Base-by-base conservation (phyloP, 2,888 invertebrate species). In the Stictocephala bisonia region DNA sequence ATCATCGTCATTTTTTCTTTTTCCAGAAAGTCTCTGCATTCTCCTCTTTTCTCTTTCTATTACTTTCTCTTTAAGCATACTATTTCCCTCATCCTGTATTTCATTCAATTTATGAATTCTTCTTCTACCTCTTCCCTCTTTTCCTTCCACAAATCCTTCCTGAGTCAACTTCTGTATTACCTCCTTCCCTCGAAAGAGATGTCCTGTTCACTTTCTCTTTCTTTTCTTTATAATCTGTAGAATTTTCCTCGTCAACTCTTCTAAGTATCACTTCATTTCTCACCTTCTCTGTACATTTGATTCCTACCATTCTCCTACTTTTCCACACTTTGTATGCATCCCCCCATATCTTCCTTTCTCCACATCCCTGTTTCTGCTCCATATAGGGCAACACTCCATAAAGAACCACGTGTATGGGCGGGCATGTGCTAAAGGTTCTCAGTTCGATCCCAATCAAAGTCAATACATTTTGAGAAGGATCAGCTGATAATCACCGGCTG, bases 151-250 rank as follows among this genome's bases (percentile, higher is more conserved):
- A 69, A 71, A 40, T 58, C 48, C 64, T 71, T 58, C 48, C 74
- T 80, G 77, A 77, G 79, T 51, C 71, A 72, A 56, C 53, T 40
- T 18, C 22, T 51, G 31, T 69, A 74, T 64, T 35, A n/a, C 50
- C 50, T 71, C 66, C 48, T 56, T 66, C 35, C 50, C 66, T 66
- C 66, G 11, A 48, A 51, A 13, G 11, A 48, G 48, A 20, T 56
- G 22, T 56, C 58, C 24, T 26, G 15, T 26, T 56, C 58, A 22
- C 58, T 56, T 15, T 22, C 58, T 22, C 58, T 22, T 26, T 22
- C 58, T 50, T 15, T 50, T 15, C 15, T 9, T 50, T 9, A 13
- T 15, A 9, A 7, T 18, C 50, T 50, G 11, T n/a, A n/a, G n/a
- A n/a, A n/a, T 11, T 35, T 11, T 35, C 35, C 11, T 11, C 11